phyloP scores from a whole-genome alignment of 2,888 invertebrate genomes.

The Epinotia ramella region DNA sequence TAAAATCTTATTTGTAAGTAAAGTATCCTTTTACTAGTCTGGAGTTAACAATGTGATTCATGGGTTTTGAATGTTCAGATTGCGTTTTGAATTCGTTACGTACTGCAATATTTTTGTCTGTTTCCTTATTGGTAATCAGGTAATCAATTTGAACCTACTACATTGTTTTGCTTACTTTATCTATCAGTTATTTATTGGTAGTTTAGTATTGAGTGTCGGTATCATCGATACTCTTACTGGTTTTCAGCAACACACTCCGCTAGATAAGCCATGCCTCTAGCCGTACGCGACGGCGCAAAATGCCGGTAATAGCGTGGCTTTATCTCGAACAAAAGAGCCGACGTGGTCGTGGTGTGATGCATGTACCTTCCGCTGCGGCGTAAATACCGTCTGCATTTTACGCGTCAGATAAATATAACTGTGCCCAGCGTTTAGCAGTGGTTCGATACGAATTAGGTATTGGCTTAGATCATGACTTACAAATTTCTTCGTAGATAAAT shows the following conservation, averaged over 20 bases:
- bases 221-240: slow-evolving; percentile 31
- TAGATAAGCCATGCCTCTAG: slow-evolving; percentile 45
- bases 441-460: slow-evolving; percentile 41
- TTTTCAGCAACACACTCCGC: slow-evolving; percentile 31
- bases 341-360: slow-evolving; percentile 51
- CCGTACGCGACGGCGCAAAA: slow-evolving; percentile 47
- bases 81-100: background rate
- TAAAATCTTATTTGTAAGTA: too few relatives aligned
- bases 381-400: slow-evolving; percentile 45
- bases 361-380: slow-evolving; percentile 41
- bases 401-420: slow-evolving; percentile 43
- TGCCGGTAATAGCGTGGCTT: slow-evolving; percentile 60
- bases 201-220: slow-evolving; percentile 25
- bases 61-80: background rate
- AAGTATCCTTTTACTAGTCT: background rate
- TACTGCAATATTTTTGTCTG: background rate
- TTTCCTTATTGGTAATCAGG: background rate
- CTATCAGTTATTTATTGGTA: slow-evolving; percentile 20
- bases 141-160: slow-evolving; percentile 9
- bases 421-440: slow-evolving; percentile 36
- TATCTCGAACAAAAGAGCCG: slow-evolving; percentile 71
- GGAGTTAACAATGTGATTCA: background rate
- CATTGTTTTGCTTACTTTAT: slow-evolving; percentile 33
- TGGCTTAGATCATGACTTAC: slow-evolving; percentile 30
- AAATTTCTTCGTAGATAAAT: background rate